These are phyloP conservation scores for Papilio protenor DNA, from an alignment of 2,888 invertebrate genomes.

Conservation along the genomic window DNA sequence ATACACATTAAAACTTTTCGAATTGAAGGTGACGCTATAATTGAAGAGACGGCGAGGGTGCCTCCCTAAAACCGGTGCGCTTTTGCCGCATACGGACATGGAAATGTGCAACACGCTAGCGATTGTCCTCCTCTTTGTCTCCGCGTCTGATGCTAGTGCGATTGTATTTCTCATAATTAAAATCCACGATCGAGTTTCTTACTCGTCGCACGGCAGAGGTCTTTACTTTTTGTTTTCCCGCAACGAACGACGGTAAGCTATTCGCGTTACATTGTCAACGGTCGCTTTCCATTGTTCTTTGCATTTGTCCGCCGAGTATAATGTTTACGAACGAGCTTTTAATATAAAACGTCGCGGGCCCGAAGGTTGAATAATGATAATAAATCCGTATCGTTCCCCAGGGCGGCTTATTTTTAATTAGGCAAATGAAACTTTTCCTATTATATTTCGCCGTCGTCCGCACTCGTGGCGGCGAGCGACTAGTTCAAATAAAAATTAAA, in stretches of 20 bases:
- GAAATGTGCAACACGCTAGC: conserved; percentile 47
- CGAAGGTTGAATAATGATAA: conserved; percentile 69
- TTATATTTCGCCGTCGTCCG: conserved; percentile 70
- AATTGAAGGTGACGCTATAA: conserved; percentile 74
- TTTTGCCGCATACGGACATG: conserved; percentile 52
- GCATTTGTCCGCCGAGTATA: conserved; percentile 60
- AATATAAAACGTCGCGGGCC: conserved; percentile 63
- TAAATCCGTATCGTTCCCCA: conserved; percentile 73
- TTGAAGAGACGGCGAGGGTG: conserved; percentile 58
- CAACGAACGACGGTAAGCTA: conserved; percentile 45
- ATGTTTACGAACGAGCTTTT: conserved; percentile 66
- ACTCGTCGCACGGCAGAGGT: conserved; percentile 55
- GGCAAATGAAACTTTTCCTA: conserved; percentile 80
- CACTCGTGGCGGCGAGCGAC: conserved; percentile 56
- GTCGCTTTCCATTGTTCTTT: conserved; percentile 50
- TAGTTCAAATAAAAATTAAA: conserved; percentile 71
- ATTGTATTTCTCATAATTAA: conserved; percentile 38
- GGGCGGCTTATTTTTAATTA: conserved; percentile 80
- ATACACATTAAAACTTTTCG: conserved; percentile 80
- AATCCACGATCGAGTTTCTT: conserved; percentile 37
- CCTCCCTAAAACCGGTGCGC: conserved; percentile 52
- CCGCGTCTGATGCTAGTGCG: conserved; percentile 17
- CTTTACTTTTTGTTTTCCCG: conserved; percentile 56
- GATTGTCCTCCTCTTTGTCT: conserved; percentile 32
- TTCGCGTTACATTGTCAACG: conserved; percentile 44